A percentile compares a stretch with the other conserved stretches of the same genome.
Conservation (phyloP, 30 jellyfish, hydroid and myxozoan species). For the Chrysaora quinquecirrha region DNA sequence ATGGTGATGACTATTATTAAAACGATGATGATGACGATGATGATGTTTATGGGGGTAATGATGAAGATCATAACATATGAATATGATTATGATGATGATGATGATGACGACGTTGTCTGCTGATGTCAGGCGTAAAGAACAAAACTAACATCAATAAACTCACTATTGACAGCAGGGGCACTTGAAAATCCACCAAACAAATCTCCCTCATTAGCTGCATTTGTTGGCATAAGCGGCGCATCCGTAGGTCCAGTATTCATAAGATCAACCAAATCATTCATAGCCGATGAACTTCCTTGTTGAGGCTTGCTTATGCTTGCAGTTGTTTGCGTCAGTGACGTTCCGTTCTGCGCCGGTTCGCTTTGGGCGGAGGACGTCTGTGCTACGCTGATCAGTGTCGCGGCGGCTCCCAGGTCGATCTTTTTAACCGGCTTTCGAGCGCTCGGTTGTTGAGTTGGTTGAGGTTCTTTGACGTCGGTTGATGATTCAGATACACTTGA, state of each 20-base stretch:
- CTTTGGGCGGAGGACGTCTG: not conserved
- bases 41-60: too few relatives aligned
- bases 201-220: conserved; percentile 41
- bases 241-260: conserved; percentile 69
- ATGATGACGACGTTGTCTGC: too few relatives aligned
- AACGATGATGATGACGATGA: too few relatives aligned
- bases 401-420: conserved; percentile 94
- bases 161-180: conserved; percentile 25
- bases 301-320: not conserved
- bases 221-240: conserved; percentile 69
- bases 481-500: conserved; percentile 28
- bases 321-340: conserved; percentile 32
- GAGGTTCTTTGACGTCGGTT: conserved; percentile 1
- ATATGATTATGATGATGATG: too few relatives aligned
- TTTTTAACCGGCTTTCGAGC: conserved; percentile 64
- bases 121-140: too few relatives aligned
- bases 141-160: too few relatives aligned
- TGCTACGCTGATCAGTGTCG: conserved; percentile 65
- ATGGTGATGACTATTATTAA: too few relatives aligned
- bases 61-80: too few relatives aligned
- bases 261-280: conserved; percentile 81
- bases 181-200: conserved; percentile 84
- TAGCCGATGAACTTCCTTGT: conserved; percentile 54
- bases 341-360: not conserved
- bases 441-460: conserved; percentile 10